Evolutionary conservation across 2,113 vertebrate genomes (phyloP).

Genomic region (Melanocharis versteri): DNA sequence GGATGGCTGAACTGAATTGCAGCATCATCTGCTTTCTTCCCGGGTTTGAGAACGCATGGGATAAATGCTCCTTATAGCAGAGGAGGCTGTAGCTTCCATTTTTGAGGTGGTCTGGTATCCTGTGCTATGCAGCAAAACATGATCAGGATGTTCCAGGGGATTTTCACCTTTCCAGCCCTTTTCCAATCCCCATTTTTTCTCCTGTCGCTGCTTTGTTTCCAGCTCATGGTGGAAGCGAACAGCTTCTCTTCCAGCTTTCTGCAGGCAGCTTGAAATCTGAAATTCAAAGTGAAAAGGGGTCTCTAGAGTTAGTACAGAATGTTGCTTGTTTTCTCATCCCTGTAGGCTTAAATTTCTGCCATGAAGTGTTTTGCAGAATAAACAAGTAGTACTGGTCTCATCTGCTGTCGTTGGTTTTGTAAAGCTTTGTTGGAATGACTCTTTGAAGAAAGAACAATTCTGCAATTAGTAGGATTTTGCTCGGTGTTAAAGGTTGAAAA

Average conservation of each 20-base stretch:
- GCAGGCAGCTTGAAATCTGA: not conserved
- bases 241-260: not conserved
- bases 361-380: not conserved
- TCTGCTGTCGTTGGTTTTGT: not conserved
- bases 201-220: not conserved
- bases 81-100: not conserved
- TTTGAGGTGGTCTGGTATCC: not conserved
- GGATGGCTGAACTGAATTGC: not conserved
- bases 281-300: not conserved
- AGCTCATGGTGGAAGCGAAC: not conserved
- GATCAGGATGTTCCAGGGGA: not conserved
- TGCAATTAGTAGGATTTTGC: conserved; percentile 44
- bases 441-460: conserved; percentile 41
- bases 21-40: not conserved
- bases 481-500: conserved; percentile 45
- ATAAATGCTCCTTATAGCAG: conserved; percentile 2
- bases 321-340: not conserved
- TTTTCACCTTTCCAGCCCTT: conserved; percentile 18
- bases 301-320: not conserved
- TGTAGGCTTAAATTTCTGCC: not conserved
- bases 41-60: not conserved
- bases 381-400: not conserved
- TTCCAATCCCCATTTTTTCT: not conserved
- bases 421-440: not conserved
- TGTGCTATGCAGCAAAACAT: not conserved